Percentiles rank a stretch among this genome's conserved stretches.
Evolutionary conservation across 1,140 invertebrate species (phyloP).

Genomic region (Periplaneta americana): DNA sequence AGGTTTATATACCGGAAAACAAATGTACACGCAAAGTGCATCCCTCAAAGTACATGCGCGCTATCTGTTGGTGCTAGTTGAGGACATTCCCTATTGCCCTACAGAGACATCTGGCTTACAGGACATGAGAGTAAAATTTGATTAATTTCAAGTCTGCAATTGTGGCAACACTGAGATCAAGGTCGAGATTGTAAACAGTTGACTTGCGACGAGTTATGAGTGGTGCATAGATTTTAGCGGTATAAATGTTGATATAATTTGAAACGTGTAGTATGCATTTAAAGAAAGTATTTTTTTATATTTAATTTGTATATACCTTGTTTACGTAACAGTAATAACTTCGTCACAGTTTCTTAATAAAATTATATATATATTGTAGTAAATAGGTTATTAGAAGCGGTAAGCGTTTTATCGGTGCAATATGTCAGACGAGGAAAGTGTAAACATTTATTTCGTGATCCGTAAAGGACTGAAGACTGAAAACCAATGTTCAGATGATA

Average conservation of each 20-base stretch:
- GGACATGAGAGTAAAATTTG: too few relatives aligned
- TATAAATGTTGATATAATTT: neutral
- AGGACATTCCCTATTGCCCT: too few relatives aligned
- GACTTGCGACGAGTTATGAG: neutral
- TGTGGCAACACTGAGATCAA: too few relatives aligned
- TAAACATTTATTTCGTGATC: conserved; percentile 29
- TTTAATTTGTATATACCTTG: neutral
- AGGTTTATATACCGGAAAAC: too few relatives aligned
- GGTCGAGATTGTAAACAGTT: too few relatives aligned
- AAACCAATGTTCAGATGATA: conserved; percentile 36
- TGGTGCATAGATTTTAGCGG: neutral
- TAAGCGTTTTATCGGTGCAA: neutral
- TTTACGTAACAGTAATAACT: neutral
- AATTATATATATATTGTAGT: neutral
- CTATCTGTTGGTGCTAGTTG: too few relatives aligned
- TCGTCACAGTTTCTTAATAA: neutral
- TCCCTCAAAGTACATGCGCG: too few relatives aligned
- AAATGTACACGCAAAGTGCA: too few relatives aligned
- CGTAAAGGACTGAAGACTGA: conserved; percentile 29
- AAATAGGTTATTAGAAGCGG: neutral
- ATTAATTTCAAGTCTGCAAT: too few relatives aligned
- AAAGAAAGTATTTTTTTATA: neutral
- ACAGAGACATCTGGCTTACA: too few relatives aligned
- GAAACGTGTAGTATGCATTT: neutral
- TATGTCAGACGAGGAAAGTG: neutral